Evolutionary conservation across 2,888 invertebrate genomes (phyloP).

Genomic region (Perizoma affinitatum): DNA sequence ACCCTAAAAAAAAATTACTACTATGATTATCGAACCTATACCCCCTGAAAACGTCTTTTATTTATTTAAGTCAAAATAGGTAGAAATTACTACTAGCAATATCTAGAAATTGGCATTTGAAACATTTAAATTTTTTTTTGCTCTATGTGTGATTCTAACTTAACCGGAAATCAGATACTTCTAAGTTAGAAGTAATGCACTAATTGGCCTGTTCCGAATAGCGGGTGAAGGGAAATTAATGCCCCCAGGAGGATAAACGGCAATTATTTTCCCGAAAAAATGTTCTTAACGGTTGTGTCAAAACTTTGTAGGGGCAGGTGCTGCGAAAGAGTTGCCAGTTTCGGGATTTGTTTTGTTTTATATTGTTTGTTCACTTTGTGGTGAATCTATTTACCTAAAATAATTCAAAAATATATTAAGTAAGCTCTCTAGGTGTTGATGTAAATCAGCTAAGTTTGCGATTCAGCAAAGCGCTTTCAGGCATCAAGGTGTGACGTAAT

Average conservation of each 20-base stretch:
- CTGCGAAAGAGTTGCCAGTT: conserved; percentile 58
- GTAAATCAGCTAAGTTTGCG: too few relatives aligned
- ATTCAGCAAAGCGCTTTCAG: too few relatives aligned
- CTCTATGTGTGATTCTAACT: conserved; percentile 40
- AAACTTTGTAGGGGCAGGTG: conserved; percentile 77
- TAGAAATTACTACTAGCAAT: too few relatives aligned
- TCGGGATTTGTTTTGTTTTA: conserved; percentile 39
- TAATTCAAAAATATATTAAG: not conserved
- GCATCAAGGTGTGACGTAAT: too few relatives aligned
- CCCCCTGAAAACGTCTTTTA: too few relatives aligned
- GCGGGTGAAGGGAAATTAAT: conserved; percentile 76
- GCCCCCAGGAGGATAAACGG: conserved; percentile 71
- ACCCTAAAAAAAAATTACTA: too few relatives aligned
- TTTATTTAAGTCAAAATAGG: too few relatives aligned
- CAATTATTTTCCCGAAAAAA: conserved; percentile 75
- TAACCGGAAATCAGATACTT: conserved; percentile 46
- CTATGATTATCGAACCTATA: too few relatives aligned
- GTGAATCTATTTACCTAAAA: conserved; percentile 12
- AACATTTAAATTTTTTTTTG: too few relatives aligned
- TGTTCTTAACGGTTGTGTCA: conserved; percentile 66
- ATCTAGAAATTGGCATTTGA: too few relatives aligned
- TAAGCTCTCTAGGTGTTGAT: too few relatives aligned
- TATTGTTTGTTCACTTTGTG: conserved; percentile 36
- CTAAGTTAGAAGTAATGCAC: conserved; percentile 69
- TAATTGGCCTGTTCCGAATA: conserved; percentile 75